phyloP scores from a whole-genome alignment of 2,113 vertebrate species.

The Eurystomus gularis region DNA sequence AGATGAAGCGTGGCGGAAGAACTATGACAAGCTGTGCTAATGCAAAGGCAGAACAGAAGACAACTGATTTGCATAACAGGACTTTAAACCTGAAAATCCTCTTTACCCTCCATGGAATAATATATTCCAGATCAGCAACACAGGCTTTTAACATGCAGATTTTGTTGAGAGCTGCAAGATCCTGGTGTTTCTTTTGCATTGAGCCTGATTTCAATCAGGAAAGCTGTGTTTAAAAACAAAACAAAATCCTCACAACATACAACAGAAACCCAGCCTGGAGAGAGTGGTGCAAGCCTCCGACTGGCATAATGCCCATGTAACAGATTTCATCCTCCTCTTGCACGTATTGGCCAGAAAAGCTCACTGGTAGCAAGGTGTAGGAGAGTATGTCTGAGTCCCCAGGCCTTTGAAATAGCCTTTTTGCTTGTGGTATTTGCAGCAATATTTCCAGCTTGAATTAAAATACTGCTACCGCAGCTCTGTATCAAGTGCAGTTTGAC shows the following conservation, averaged over 20 bases:
- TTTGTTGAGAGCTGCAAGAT: neutral
- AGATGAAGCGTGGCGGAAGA: neutral
- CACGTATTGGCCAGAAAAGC: neutral
- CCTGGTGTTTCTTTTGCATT: neutral
- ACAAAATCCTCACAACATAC: neutral
- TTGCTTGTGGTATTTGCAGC: neutral
- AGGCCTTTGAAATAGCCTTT: neutral
- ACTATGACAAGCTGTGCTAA: constrained; percentile 21
- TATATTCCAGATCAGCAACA: constrained; percentile 21
- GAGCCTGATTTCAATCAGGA: neutral
- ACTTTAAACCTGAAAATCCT: constrained; percentile 58
- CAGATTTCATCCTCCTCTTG: neutral
- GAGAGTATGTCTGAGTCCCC: neutral
- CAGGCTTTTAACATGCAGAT: constrained; percentile 3
- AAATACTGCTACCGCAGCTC: neutral
- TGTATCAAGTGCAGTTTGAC: neutral
- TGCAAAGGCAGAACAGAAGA: constrained; percentile 34
- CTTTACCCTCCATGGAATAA: constrained; percentile 44
- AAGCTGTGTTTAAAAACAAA: constrained; percentile 15
- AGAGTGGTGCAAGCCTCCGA: rapidly evolving
- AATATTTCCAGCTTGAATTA: neutral
- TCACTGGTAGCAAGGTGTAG: neutral
- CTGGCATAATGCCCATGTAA: neutral
- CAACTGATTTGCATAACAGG: constrained; percentile 56
- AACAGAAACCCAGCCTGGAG: neutral